Conservation (phyloP, 2,797 vertebrate genomes). For the Gila robusta region DNA sequence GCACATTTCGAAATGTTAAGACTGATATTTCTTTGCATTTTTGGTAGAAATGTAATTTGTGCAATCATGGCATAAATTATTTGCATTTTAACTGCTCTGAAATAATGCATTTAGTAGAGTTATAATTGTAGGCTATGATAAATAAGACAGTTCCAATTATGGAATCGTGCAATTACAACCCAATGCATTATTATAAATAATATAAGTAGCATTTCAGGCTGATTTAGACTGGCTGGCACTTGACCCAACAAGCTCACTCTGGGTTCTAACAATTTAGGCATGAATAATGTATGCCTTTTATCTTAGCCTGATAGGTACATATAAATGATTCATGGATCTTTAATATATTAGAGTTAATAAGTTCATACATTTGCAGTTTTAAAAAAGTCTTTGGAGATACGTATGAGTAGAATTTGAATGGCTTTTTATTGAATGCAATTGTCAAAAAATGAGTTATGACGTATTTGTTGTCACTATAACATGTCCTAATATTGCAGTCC, state of each 20-base stretch:
- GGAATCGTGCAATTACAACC: neutral
- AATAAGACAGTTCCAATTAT: neutral
- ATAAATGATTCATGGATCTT: constrained; percentile 46
- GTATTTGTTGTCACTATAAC: neutral
- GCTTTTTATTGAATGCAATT: neutral
- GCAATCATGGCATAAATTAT: neutral
- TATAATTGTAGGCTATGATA: neutral
- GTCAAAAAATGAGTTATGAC: neutral
- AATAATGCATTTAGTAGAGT: neutral
- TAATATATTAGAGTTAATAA: constrained; percentile 39
- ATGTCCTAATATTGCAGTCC: neutral
- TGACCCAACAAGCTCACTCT: constrained; percentile 23
- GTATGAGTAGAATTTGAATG: constrained; percentile 5
- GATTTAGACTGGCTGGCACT: constrained; percentile 17
- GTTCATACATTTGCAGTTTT: constrained; percentile 38
- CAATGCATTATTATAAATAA: constrained; percentile 16
- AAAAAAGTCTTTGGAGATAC: neutral
- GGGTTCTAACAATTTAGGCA: constrained; percentile 32
- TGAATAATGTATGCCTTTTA: constrained; percentile 51
- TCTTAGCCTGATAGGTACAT: constrained; percentile 32
- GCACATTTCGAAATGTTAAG: neutral
- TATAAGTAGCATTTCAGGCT: neutral
- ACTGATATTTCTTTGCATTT: neutral
- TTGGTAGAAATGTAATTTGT: neutral
- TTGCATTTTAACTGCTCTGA: neutral